Percentiles rank a stretch among this genome's conserved stretches.
These are phyloP conservation scores for Garra rufa DNA, from an alignment of 2,113 vertebrate species.

Conservation along the genomic window DNA sequence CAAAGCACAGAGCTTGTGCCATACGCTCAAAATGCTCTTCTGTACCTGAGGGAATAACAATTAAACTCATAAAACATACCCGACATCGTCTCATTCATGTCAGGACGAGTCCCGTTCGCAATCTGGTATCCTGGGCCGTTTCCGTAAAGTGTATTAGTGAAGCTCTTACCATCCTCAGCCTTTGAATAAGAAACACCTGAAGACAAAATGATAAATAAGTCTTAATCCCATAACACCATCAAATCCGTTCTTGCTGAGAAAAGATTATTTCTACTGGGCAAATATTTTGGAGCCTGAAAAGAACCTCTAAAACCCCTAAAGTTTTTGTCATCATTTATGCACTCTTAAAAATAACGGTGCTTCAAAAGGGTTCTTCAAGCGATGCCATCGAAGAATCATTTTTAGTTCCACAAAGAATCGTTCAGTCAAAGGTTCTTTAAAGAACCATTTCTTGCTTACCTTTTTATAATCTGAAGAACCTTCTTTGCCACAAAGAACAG, in stretches of 20 bases:
- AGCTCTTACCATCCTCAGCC: constrained; percentile 70
- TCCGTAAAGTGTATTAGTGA: constrained; percentile 82
- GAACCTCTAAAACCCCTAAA: not conserved
- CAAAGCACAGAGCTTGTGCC: not conserved
- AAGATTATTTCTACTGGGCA: not conserved
- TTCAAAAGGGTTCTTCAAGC: too few species aligned
- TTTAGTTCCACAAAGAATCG: too few species aligned
- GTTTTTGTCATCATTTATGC: not conserved
- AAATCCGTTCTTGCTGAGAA: not conserved
- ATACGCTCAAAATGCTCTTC: not conserved
- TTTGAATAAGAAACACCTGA: constrained; percentile 72
- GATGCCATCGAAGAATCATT: too few species aligned
- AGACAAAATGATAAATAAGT: constrained; percentile 22
- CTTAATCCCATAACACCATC: too few species aligned
- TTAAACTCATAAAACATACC: constrained; percentile 63
- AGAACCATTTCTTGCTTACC: too few species aligned
- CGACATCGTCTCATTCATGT: constrained; percentile 67
- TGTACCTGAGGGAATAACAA: not conserved
- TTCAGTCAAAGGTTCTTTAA: too few species aligned
- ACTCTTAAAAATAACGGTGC: too few species aligned
- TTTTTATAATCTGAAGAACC: too few species aligned
- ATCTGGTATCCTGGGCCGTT: constrained; percentile 85
- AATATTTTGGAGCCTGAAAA: not conserved
- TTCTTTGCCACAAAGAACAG: too few species aligned
- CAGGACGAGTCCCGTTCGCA: constrained; percentile 64